Evolutionary conservation across 2,113 vertebrate genomes (phyloP).

Genomic region (Callipepla squamata): DNA sequence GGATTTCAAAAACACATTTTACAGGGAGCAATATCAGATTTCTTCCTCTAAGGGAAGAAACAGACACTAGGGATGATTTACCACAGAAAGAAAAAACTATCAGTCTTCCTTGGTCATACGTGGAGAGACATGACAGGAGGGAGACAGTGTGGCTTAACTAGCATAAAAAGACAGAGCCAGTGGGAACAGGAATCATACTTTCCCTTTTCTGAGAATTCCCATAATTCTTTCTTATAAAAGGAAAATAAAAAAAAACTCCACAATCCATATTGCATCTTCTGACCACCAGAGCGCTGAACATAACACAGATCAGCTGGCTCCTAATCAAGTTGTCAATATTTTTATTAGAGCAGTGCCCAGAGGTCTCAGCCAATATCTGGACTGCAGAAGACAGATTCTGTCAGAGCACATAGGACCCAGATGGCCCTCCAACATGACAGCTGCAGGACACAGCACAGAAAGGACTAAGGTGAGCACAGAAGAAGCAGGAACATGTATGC

Average conservation of each 20-base stretch:
- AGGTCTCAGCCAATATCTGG: not conserved
- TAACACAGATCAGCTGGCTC: constrained; percentile 53
- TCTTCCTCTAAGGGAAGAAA: not conserved
- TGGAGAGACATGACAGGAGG: not conserved
- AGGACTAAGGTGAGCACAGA: not conserved
- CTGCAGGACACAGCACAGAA: not conserved
- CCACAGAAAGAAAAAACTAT: not conserved
- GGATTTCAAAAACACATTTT: constrained; percentile 11
- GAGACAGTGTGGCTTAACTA: not conserved
- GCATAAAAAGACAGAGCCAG: not conserved
- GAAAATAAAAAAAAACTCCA: not conserved
- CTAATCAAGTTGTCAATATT: constrained; percentile 29
- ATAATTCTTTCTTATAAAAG: not conserved
- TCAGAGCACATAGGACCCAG: not conserved
- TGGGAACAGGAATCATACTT: not conserved
- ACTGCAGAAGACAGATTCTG: not conserved
- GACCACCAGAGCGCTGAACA: constrained; percentile 42
- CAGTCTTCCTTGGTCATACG: not conserved
- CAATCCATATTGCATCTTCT: not conserved
- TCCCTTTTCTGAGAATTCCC: not conserved
- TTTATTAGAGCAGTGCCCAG: constrained; percentile 7
- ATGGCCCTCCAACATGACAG: not conserved
- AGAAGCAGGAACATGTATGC: not conserved
- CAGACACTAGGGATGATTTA: not conserved
- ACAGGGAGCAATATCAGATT: not conserved